Evolutionary conservation across 2,797 vertebrate genomes (phyloP), one percentile per base, ranked within the genome.

Genomic region (Kryptolebias ocellatus): DNA sequence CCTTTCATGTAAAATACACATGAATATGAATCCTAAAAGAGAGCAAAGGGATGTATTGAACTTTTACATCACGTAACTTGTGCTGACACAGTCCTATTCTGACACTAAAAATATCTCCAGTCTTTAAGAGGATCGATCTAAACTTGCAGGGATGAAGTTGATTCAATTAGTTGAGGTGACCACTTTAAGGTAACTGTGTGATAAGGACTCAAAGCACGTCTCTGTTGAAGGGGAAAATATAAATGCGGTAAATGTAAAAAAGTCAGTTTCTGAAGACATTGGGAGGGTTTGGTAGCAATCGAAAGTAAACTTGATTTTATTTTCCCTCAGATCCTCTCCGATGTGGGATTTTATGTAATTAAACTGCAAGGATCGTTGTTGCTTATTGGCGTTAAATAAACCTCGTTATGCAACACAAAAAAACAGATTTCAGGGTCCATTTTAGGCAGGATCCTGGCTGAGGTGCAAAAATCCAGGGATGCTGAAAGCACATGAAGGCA

Each of bases 131-230:
- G 78, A 84, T 88, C n/a, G 18, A 57, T 72, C 76, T 65, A 70
- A 42, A 70, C 57, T 63, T 18, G 45, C 61, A 44, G 71, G 67
- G 76, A 70, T 83, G 51, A 64, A 82, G 84, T 87, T 87, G 87
- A 91, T 85, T 86, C 27, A 76, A 44, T 93, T 84, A 89, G 70
- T 54, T 28, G 42, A 76, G 76, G 67, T 89, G 80, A 70, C 64
- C 17, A 16, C 51, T 50, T 74, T 87, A 79, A 81, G 58, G 49
- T 74, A 55, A 62, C 63, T 50, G 20, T 37, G 61, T 70, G 70
- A 70, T 52, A 54, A 64, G 50, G 62, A 60, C 18, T 27, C 6
- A 12, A 18, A 24, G 5, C 2, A 1, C 2, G 3, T 10, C 28
- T 54, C 0, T 56, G 16, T 17, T 31, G 56, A 10, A 12, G 37